Evolutionary conservation across 1,140 invertebrate species (phyloP), one percentile per base, ranked within the genome.

Genomic region (Panagrolaimus sp.): DNA sequence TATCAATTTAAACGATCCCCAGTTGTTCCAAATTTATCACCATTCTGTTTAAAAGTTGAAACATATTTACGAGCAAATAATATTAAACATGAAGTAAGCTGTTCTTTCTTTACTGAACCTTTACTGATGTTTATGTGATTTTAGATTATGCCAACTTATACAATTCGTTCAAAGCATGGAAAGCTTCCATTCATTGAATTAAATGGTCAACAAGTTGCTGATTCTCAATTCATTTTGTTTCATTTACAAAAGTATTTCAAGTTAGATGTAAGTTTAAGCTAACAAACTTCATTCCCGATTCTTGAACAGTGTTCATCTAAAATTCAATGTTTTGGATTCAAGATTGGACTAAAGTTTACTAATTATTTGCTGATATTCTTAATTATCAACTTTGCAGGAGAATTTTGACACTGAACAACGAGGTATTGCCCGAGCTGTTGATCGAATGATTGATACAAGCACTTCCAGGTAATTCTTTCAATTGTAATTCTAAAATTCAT

Each of bases 21-120:
- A 65, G 86, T 91, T 75, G 86, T 93, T 78, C 92, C 92, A 44
- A 94, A 91, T 45, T 85, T 92, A 69, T 93, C 91, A 69, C 90
- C 92, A 15, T 94, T 91, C 84, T 94, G 91, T 86, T 88, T 94
- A 78, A 94, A 94, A 88, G 91, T 94, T 71, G 92, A 95, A 87
- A 93, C 92, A 78, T 94, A 91, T 91, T 87, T 95, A 69, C 87
- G 92, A 82, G 87, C 94, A 76, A 90, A 90, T 76, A 90, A 89
- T 75, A 87, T 94, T 81, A 92, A 92, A 87, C 94, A 94, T 85
- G 91, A 94, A 90, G 92, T 93, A 24, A 7, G 46, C 1, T 26
- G 9, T n/a, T 1, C 0, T 24, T 21, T 58, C 17, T 21, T 4
- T 10, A 8, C 5, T 21, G 12, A 21, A 21, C 21, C 14, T 24